Conservation (phyloP, 2,888 invertebrate genomes). For the Vandiemenella viatica region DNA sequence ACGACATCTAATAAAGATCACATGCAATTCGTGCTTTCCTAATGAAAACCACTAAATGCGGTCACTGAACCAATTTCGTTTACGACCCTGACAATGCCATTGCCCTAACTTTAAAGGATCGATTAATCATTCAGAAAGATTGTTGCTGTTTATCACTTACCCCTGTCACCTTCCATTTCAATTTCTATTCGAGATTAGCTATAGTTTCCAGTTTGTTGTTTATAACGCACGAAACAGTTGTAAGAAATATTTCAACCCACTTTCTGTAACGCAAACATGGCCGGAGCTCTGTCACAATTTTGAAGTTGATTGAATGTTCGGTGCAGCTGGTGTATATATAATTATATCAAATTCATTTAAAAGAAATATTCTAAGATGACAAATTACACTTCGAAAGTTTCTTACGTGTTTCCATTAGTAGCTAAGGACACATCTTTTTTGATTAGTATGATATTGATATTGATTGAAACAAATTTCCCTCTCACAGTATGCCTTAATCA, state of each 20-base stretch:
- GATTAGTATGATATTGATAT: too few species aligned
- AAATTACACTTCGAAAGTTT: too few species aligned
- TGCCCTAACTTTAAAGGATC: slow-evolving; percentile 29
- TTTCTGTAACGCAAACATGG: slow-evolving; percentile 27
- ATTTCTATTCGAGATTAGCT: not conserved
- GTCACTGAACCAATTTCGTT: slow-evolving; percentile 42
- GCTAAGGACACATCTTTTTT: too few species aligned
- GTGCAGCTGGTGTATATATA: not conserved
- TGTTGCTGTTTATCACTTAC: too few species aligned
- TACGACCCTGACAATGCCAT: slow-evolving; percentile 47
- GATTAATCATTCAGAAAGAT: not conserved
- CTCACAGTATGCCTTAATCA: too few species aligned
- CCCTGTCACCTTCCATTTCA: slow-evolving; percentile 29
- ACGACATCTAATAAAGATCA: too few species aligned
- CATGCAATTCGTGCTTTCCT: too few species aligned
- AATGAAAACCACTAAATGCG: too few species aligned
- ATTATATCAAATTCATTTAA: too few species aligned
- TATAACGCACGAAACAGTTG: slow-evolving; percentile 19
- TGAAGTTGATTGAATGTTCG: slow-evolving; percentile 26
- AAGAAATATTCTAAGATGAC: too few species aligned
- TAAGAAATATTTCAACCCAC: slow-evolving; percentile 21
- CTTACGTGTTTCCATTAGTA: too few species aligned
- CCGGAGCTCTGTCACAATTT: slow-evolving; percentile 26
- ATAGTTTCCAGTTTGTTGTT: not conserved
- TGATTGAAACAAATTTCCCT: too few species aligned